Evolutionary conservation across 2,888 invertebrate species (phyloP).

Genomic region (Alcis repandata): DNA sequence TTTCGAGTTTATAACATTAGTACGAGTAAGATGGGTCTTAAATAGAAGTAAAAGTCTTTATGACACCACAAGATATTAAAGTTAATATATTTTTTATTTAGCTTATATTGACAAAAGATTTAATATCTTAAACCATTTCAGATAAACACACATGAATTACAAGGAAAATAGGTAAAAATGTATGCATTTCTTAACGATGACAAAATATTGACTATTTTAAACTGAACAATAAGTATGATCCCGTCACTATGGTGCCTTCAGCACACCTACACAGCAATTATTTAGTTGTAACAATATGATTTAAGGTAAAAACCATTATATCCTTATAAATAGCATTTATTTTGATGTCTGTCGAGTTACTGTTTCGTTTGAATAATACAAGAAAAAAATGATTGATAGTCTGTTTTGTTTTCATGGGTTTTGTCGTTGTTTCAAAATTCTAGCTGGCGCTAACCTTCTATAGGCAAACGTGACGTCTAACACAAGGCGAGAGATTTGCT

Average conservation of each 20-base stretch:
- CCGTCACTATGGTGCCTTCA: slow-evolving; percentile 39
- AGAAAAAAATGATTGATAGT: too few relatives aligned
- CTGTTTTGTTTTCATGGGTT: too few relatives aligned
- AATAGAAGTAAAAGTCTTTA: too few relatives aligned
- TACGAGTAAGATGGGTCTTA: too few relatives aligned
- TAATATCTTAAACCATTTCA: too few relatives aligned
- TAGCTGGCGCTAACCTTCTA: too few relatives aligned
- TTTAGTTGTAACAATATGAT: slow-evolving; percentile 36
- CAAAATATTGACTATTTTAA: slow-evolving; percentile 9
- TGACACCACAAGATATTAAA: background rate
- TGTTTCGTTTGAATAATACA: too few relatives aligned
- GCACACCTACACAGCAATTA: slow-evolving; percentile 43
- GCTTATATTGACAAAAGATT: background rate
- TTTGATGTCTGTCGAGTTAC: slow-evolving; percentile 11
- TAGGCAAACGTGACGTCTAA: too few relatives aligned
- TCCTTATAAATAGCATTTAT: slow-evolving; percentile 30
- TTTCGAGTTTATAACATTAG: too few relatives aligned
- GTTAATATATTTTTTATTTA: background rate
- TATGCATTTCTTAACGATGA: background rate
- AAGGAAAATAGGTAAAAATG: background rate
- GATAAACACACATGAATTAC: background rate
- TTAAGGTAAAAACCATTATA: slow-evolving; percentile 33
- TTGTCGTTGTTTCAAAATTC: too few relatives aligned
- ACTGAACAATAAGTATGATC: background rate
- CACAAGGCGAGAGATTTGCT: too few relatives aligned